phyloP scores from a whole-genome alignment of 2,888 invertebrate species.

The Dasypolia templi region DNA sequence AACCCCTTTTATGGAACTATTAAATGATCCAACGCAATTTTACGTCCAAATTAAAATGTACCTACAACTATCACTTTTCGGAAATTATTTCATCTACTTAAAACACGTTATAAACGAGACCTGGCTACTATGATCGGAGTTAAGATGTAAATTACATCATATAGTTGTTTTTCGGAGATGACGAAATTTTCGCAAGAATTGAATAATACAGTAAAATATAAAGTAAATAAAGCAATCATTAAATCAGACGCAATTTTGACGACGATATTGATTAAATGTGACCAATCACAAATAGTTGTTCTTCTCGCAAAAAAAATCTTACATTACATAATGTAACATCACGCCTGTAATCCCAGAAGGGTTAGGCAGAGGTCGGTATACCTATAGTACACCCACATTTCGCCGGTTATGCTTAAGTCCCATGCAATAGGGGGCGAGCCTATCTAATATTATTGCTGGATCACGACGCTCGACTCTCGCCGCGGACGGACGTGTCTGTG shows the following conservation, averaged over 20 bases:
- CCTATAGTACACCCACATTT: too few species aligned
- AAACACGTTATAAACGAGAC: conserved; percentile 33
- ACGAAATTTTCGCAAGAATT: conserved; percentile 36
- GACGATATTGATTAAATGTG: background rate
- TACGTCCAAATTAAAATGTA: background rate
- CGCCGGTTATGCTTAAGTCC: too few species aligned
- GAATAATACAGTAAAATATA: conserved; percentile 21
- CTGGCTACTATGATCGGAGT: background rate
- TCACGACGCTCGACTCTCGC: too few species aligned
- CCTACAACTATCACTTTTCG: background rate
- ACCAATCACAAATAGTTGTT: too few species aligned
- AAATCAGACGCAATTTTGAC: background rate
- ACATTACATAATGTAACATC: too few species aligned
- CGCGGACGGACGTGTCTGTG: too few species aligned
- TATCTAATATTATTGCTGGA: too few species aligned
- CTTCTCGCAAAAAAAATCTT: too few species aligned
- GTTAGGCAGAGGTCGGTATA: too few species aligned
- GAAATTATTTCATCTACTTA: conserved; percentile 38
- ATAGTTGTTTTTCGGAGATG: conserved; percentile 44
- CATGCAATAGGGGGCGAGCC: too few species aligned
- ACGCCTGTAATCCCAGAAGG: too few species aligned
- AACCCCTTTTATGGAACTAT: background rate
- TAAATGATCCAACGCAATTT: conserved; percentile 12
- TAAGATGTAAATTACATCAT: conserved; percentile 37
- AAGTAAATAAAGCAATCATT: background rate